These are phyloP conservation scores for Amphiprion ocellaris DNA, from an alignment of 2,113 vertebrate species.

Conservation along the genomic window DNA sequence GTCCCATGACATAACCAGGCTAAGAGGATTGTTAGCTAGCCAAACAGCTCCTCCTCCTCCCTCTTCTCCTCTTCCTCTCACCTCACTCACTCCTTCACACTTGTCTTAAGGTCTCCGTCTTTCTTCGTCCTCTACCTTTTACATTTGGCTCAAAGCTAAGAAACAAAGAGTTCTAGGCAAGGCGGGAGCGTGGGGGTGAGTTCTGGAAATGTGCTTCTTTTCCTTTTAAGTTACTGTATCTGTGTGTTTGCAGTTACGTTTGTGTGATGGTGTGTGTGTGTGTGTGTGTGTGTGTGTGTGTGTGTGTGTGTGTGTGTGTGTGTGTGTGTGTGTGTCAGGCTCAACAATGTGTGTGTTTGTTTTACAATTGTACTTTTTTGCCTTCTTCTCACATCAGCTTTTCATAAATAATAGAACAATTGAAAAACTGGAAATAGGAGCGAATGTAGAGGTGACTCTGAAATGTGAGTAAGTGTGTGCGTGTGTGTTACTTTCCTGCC, in stretches of 20 bases:
- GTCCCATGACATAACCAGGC: slow-evolving; percentile 81
- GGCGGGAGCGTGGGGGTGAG: slow-evolving; percentile 62
- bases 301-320: not conserved
- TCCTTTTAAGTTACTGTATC: not conserved
- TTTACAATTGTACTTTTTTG: not conserved
- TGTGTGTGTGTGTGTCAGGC: slow-evolving; percentile 1
- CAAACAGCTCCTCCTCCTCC: slow-evolving; percentile 69
- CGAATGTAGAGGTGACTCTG: slow-evolving; percentile 18
- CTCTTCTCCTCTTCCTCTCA: slow-evolving; percentile 58
- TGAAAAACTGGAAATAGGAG: not conserved
- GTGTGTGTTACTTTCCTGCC: slow-evolving; percentile 12
- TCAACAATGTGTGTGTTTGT: slow-evolving; percentile 4
- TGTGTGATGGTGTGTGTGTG: not conserved
- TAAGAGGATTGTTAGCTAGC: slow-evolving; percentile 80
- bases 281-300: no score
- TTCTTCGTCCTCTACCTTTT: slow-evolving; percentile 17
- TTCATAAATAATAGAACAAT: slow-evolving; percentile 23
- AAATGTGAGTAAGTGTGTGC: slow-evolving; percentile 18
- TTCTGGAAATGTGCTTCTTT: slow-evolving; percentile 32
- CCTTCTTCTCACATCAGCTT: slow-evolving; percentile 8
- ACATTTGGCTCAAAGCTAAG: slow-evolving; percentile 14
- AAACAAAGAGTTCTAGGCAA: slow-evolving; percentile 24
- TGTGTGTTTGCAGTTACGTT: not conserved
- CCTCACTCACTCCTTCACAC: slow-evolving; percentile 62
- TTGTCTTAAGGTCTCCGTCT: slow-evolving; percentile 43